Evolutionary conservation across 2,797 vertebrate genomes (phyloP), one percentile per base, ranked within the genome.

Genomic region (Cetoscarus ocellatus): DNA sequence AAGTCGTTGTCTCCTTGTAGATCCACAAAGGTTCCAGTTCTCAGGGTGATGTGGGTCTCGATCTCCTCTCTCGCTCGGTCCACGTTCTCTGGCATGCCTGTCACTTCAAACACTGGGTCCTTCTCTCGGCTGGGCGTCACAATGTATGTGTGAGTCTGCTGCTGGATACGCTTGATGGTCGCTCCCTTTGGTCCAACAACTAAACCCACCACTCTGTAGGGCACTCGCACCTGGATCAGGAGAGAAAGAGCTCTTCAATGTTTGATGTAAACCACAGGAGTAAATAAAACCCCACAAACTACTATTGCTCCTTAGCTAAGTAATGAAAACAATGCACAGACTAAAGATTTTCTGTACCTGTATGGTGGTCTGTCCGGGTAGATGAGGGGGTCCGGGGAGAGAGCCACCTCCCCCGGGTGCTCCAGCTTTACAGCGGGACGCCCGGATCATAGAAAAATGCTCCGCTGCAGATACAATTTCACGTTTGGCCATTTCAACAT

Each of bases 91-190:
- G 98, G 98, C 98, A 99, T 99, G 13, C 98, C 98, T 0, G 97
- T 99, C 80, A 99, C 98, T 43, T 98, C 98, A 0, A 99, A 99
- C 73, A 99, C 96, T 0, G 98, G 98, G 84, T 99, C 98, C 74
- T 98, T 99, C 93, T 99, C 97, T 1, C 98, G 94, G 66, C 97
- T 98, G 0, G 98, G 98, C 0, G 98, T 99, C 64, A 99, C 97
- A 0, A 99, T 99, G 93, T 99, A 99, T 0, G 98, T 99, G 92
- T 99, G 98, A 0, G 98, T 99, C 88, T 96, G 96, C 90, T 99
- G 98, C 91, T 99, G 98, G 86, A 99, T 99, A 66, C 97, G 95
- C 84, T 99, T 99, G 92, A 99, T 98, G 11, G 98, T 99, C 64
- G 98, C 98, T 1, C 98, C 98, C 79, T 99, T 99, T 42, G 98